Base-by-base conservation (phyloP, 2,888 invertebrate species). In the Catocala fraxini region DNA sequence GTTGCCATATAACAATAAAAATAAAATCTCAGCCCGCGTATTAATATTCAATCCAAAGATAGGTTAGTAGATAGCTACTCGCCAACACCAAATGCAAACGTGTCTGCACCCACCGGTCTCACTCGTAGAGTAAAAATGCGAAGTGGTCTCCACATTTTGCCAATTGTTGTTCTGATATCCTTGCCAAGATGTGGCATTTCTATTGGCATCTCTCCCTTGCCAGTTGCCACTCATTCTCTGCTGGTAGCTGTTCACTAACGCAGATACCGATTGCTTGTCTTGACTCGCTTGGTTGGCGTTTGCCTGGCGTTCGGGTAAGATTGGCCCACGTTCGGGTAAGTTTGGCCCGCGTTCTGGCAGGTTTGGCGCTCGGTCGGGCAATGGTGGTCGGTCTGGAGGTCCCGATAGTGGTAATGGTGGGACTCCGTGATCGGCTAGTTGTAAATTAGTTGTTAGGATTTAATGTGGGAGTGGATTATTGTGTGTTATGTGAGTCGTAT, bases 211-310 rank as follows among this genome's bases (percentile, higher is more conserved):
- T 42, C 74, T 76, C 6, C 76, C 79, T 55, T 84, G 83, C 81
- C 81, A 82, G 51, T 77, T 82, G 35, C 85, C 82, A 3, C 80
- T 74, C 86, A 91, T 89, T 15, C 89, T 73, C 66, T 93, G 92
- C 71, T 93, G 93, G 76, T 91, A 94, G 71, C 89, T 92, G 76
- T 89, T 93, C 11, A 94, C 93, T 5, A 94, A 71, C 0, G 92
- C 88, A 0, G 91, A 89, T 0, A 93, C 94, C 0, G 91, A 91
- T 33, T 77, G 75, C 56, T 89, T 88, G 65, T 90, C 87, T 45
- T 84, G 34, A 49, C 62, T 83, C 57, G 12, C 34, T 25, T 46
- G 13, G 0, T 60, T 51, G 10, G 45, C 3, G 0, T 33, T 55
- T 9, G 72, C 62, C 9, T 49, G 51, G 7, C 84, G 73, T 42